phyloP scores from a whole-genome alignment of 2,888 invertebrate species.

The Exocentrus adspersus region DNA sequence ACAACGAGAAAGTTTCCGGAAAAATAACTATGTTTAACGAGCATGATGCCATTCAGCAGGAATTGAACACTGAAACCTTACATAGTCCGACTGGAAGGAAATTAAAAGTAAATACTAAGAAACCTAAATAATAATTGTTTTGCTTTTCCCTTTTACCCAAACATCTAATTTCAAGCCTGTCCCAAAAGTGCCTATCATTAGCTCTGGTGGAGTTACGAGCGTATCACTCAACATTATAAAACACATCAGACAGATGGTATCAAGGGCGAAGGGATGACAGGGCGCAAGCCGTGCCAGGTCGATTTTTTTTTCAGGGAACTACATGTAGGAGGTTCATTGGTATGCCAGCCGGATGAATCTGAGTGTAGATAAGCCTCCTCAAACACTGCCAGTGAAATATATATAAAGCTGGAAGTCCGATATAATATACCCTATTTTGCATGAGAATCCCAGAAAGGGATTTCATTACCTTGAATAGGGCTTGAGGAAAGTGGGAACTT shows the following conservation, averaged over 20 bases:
- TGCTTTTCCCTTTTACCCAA: no score
- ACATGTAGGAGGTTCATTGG: slow-evolving; percentile 20
- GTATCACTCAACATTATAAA: background rate
- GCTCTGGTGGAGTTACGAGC: background rate
- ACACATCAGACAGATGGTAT: slow-evolving; percentile 10
- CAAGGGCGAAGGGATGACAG: slow-evolving; percentile 14
- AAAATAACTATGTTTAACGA: background rate
- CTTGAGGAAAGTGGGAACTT: no score
- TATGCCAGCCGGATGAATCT: slow-evolving; percentile 13
- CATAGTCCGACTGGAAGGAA: no score
- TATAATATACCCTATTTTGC: background rate
- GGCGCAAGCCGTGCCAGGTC: slow-evolving; percentile 12
- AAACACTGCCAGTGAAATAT: background rate
- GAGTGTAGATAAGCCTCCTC: slow-evolving; percentile 11
- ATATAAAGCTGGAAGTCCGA: background rate
- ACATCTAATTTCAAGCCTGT: no score
- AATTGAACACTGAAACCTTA: no score
- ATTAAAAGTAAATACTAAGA: no score
- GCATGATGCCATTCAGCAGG: background rate
- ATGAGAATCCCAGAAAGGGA: background rate
- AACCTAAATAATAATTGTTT: no score
- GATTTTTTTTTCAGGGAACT: slow-evolving; percentile 23
- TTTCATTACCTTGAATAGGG: no score
- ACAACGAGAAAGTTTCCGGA: background rate
- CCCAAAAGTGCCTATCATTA: background rate